Conservation (phyloP, 2,888 invertebrate genomes). For the Nomada goodeniana region DNA sequence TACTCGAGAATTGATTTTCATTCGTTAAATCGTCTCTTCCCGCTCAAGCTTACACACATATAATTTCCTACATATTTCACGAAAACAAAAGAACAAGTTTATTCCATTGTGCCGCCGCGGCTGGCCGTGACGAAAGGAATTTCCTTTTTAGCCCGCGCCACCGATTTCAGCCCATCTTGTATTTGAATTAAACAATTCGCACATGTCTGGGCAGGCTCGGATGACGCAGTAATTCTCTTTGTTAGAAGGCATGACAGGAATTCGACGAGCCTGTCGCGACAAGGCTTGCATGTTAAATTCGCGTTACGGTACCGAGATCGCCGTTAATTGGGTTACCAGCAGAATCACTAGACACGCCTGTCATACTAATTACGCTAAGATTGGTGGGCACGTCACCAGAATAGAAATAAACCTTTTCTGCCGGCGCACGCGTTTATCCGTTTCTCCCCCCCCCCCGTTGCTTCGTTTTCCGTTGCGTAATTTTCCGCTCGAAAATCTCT, state of each 20-base stretch:
- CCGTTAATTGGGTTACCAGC: constrained; percentile 53
- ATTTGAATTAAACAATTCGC: constrained; percentile 49
- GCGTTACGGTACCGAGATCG: constrained; percentile 56
- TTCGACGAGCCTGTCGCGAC: constrained; percentile 54
- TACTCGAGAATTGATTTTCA: too few relatives aligned
- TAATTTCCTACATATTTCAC: neutral
- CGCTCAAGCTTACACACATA: too few relatives aligned
- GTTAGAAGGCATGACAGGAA: constrained; percentile 55
- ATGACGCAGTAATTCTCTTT: constrained; percentile 53
- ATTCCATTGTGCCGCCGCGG: neutral
- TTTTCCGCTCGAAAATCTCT: constrained; percentile 1
- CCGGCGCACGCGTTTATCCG: neutral
- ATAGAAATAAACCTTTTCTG: constrained; percentile 37
- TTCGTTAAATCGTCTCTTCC: too few relatives aligned
- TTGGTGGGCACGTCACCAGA: constrained; percentile 24
- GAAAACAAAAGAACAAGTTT: neutral
- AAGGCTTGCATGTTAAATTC: constrained; percentile 54
- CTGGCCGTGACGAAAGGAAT: neutral
- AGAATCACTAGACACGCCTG: constrained; percentile 52
- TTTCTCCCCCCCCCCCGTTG: neutral
- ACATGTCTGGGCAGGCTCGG: constrained; percentile 47
- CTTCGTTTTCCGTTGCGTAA: neutral
- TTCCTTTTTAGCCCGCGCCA: neutral
- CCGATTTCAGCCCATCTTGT: constrained; percentile 19
- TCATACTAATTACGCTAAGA: constrained; percentile 53